Percentiles rank a stretch among this genome's conserved stretches.
phyloP scores from a whole-genome alignment of 2,888 invertebrate species.

The Endotricha flammealis region DNA sequence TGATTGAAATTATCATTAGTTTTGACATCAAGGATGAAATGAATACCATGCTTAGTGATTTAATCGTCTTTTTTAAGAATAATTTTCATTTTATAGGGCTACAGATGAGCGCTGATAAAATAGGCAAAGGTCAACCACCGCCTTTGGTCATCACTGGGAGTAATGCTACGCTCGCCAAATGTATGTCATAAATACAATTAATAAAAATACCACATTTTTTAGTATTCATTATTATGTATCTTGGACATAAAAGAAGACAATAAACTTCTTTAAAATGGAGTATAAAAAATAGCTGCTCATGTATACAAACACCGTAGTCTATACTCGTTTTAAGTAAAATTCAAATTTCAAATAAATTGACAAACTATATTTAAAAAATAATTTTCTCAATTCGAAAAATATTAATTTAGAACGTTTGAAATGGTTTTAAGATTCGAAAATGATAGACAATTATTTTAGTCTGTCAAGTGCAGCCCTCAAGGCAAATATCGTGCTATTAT shows the following conservation, averaged over 20 bases:
- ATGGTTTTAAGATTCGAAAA: conserved; percentile 26
- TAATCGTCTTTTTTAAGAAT: too few species aligned
- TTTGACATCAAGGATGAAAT: too few species aligned
- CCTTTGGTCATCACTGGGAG: conserved; percentile 38
- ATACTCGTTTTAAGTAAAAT: conserved; percentile 7
- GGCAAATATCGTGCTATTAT: background rate
- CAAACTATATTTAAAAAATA: conserved; percentile 30
- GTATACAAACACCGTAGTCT: too few species aligned
- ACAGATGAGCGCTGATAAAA: conserved; percentile 51
- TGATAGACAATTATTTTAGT: background rate
- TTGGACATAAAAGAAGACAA: too few species aligned
- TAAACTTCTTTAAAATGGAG: too few species aligned
- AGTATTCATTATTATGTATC: too few species aligned
- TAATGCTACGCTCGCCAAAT: conserved; percentile 26
- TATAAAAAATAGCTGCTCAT: too few species aligned
- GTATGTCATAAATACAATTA: too few species aligned
- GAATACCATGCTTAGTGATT: too few species aligned
- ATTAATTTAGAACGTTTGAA: conserved; percentile 30
- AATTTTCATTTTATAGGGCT: too few species aligned
- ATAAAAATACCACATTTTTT: too few species aligned
- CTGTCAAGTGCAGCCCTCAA: background rate
- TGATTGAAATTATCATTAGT: too few species aligned
- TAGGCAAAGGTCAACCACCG: conserved; percentile 36
- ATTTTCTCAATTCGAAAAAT: conserved; percentile 45
- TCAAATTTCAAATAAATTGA: conserved; percentile 19